Percentiles rank a stretch among this genome's conserved stretches.
Evolutionary conservation across 2,113 vertebrate genomes (phyloP).

Genomic region (Nansenia antarctica): DNA sequence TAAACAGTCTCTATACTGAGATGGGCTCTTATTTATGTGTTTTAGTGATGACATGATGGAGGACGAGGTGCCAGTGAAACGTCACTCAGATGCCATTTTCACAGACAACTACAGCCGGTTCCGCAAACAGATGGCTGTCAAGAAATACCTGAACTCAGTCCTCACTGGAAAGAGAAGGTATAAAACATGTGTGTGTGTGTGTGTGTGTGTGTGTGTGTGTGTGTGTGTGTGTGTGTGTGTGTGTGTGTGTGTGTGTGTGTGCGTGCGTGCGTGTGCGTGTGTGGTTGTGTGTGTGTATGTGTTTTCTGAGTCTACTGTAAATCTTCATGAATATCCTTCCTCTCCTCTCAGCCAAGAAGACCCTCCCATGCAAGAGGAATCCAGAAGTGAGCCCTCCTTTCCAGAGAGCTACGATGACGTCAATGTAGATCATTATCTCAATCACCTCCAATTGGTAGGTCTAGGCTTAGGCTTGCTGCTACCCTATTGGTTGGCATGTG

Average conservation of each 20-base stretch:
- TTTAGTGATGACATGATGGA: slow-evolving; percentile 79
- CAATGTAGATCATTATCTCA: slow-evolving; percentile 80
- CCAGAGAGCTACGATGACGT: slow-evolving; percentile 83
- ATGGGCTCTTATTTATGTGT: not conserved
- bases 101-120: slow-evolving; percentile 97
- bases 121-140: slow-evolving; percentile 94
- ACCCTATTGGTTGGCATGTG: too few species aligned
- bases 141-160: slow-evolving; percentile 94
- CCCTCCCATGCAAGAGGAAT: slow-evolving; percentile 78
- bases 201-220: not conserved
- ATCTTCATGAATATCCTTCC: not conserved
- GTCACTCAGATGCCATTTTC: slow-evolving; percentile 95
- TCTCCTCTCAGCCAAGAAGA: slow-evolving; percentile 79
- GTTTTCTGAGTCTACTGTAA: not conserved
- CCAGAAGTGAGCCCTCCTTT: slow-evolving; percentile 78
- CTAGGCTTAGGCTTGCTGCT: too few species aligned
- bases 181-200: not conserved
- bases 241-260: not conserved
- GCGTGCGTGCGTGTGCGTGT: not conserved
- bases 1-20: too few species aligned
- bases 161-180: slow-evolving; percentile 94
- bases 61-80: slow-evolving; percentile 82
- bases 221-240: not conserved
- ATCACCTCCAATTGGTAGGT: slow-evolving; percentile 83
- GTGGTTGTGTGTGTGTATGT: not conserved